A percentile compares a stretch with the other conserved stretches of the same genome.
phyloP scores from a whole-genome alignment of 2,888 invertebrate species.

The Pyrochroa serraticornis region DNA sequence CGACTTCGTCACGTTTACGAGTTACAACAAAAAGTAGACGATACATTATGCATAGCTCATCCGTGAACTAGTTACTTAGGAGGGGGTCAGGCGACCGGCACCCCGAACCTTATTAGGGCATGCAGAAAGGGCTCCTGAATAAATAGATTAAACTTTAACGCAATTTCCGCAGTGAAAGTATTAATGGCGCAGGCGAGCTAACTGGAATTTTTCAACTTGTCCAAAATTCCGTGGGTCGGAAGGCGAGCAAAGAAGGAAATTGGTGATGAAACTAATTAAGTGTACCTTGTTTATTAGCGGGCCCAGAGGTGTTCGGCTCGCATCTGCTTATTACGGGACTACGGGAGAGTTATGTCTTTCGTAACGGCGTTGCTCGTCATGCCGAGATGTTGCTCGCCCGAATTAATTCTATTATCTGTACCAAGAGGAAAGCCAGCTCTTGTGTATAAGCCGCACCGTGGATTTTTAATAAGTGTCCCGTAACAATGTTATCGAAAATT shows the following conservation, averaged over 20 bases:
- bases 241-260: constrained; percentile 35
- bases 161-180: constrained; percentile 16
- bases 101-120: not conserved
- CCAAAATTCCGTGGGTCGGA: constrained; percentile 12
- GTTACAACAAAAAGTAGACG: constrained; percentile 42
- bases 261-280: constrained; percentile 42
- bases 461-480: constrained; percentile 9
- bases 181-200: constrained; percentile 5
- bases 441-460: too few relatives aligned
- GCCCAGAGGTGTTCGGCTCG: constrained; percentile 33
- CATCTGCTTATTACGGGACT: constrained; percentile 35
- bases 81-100: not conserved
- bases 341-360: constrained; percentile 30
- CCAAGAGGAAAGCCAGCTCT: not conserved
- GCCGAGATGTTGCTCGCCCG: constrained; percentile 29
- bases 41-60: constrained; percentile 52
- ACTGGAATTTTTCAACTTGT: not conserved
- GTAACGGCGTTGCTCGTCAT: constrained; percentile 35
- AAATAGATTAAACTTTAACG: constrained; percentile 2
- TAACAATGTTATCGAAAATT: constrained; percentile 5
- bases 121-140: constrained; percentile 6
- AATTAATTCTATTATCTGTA: constrained; percentile 37
- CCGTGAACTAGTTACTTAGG: constrained; percentile 43
- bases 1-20: constrained; percentile 49
- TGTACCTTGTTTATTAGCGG: constrained; percentile 42